Evolutionary conservation across 2,888 invertebrate genomes (phyloP).

Genomic region (Amphimallon solstitiale): DNA sequence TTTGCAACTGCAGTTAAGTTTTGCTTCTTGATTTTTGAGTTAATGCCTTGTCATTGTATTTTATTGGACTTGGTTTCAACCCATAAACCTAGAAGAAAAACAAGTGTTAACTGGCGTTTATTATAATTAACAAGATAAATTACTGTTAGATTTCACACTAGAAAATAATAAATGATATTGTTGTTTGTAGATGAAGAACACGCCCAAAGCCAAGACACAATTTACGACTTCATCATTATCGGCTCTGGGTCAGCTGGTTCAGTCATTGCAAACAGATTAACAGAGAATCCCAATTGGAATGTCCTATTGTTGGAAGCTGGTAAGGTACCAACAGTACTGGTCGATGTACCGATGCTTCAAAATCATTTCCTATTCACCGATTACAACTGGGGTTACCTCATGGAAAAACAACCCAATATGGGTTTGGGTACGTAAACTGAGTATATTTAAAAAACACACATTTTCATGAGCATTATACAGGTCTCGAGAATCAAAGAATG

Average conservation of each 20-base stretch:
- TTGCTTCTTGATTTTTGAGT: too few species aligned
- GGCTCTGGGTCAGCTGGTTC: slow-evolving; percentile 64
- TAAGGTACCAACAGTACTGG: slow-evolving; percentile 61
- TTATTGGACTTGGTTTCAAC: too few species aligned
- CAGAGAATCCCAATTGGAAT: slow-evolving; percentile 63
- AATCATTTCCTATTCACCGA: slow-evolving; percentile 62
- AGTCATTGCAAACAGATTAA: slow-evolving; percentile 62
- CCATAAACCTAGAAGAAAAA: too few species aligned
- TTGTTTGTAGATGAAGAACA: too few species aligned
- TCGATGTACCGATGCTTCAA: slow-evolving; percentile 63
- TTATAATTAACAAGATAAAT: too few species aligned
- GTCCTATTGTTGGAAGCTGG: slow-evolving; percentile 73
- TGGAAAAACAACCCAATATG: slow-evolving; percentile 62
- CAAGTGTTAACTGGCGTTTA: too few species aligned
- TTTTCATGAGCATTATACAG: slow-evolving; percentile 17
- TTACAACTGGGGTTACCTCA: slow-evolving; percentile 62
- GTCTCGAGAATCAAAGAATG: slow-evolving; percentile 35
- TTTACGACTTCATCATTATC: slow-evolving; percentile 62
- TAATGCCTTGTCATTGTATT: too few species aligned
- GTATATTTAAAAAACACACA: neutral
- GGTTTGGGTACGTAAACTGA: slow-evolving; percentile 58
- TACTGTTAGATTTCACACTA: too few species aligned
- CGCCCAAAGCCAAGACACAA: too few species aligned
- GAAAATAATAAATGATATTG: too few species aligned
- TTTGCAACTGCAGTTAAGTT: too few species aligned